Conservation (phyloP, 2,888 invertebrate species). For the Ormyrus pomaceus region DNA sequence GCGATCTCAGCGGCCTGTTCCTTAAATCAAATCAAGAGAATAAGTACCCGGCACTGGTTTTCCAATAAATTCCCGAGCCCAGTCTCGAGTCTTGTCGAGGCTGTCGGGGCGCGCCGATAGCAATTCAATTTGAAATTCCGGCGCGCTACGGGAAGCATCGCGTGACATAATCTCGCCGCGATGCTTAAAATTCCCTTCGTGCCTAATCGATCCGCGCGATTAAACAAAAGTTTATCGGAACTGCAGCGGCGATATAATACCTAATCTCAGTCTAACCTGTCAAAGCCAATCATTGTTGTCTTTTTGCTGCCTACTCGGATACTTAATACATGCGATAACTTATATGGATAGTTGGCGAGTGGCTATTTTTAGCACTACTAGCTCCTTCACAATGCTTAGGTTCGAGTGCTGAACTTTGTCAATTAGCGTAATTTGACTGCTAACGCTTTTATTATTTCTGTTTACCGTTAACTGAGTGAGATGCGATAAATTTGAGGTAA, state of each 20-base stretch:
- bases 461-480: no score
- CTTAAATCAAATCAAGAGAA: no score
- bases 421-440: no score
- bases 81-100: not conserved
- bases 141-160: slow-evolving; percentile 11
- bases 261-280: slow-evolving; percentile 11
- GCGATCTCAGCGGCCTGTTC: no score
- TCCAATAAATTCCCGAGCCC: not conserved
- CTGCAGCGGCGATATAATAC: not conserved
- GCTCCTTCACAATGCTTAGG: no score
- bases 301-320: not conserved
- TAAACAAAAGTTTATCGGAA: slow-evolving; percentile 6
- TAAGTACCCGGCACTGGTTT: no score
- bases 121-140: slow-evolving; percentile 44
- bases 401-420: no score
- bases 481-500: no score
- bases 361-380: no score
- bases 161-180: slow-evolving; percentile 32
- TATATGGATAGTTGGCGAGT: no score
- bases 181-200: slow-evolving; percentile 21
- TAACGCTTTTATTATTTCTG: no score
- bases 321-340: no score
- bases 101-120: not conserved
- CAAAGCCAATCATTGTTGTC: slow-evolving; percentile 10
- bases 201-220: slow-evolving; percentile 27